Evolutionary conservation across 2,113 vertebrate species (phyloP), one percentile per base, ranked within the genome.

Genomic region (Psilopsiagon aurifrons): DNA sequence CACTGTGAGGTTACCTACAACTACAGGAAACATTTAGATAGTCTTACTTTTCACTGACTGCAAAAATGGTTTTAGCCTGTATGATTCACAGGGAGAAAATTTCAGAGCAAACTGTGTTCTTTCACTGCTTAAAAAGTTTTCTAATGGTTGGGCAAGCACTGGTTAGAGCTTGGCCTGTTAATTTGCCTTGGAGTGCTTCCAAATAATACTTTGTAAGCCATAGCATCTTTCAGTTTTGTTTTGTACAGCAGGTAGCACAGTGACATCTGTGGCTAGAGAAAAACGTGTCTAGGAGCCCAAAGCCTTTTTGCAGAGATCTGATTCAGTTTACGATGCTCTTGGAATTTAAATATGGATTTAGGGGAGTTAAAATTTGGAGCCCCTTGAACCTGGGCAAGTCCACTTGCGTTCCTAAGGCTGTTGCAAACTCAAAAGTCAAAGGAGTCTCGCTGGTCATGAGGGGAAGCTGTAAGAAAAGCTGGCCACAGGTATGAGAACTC

Each of bases 131-230:
- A 90, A 46, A 5, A 76, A 86, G 49, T 93, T 83, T 95, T 90
- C 64, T 81, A 90, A 83, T 28, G 29, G 68, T 52, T 86, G 73
- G 73, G 52, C 83, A 92, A 86, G 79, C 64, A 67, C 68, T 90
- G 60, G 71, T 96, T 93, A 92, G 93, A 91, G 79, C 31, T 54
- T 88, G 54, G 85, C 60, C 92, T 75, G 59, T 88, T 93, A 83
- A 83, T 90, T 70, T 90, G 90, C 83, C 79, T 90, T 94, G 92
- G 90, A 95, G 55, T 9, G 13, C 75, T 95, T 94, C 90, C 93
- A 95, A 85, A 83, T 43, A 80, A 78, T 86, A 75, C 67, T 83
- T 35, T 60, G 85, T 95, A 95, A 93, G 51, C 55, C 82, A 92
- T 46, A 81, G 79, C 51, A 70, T 60, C 83, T 44, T 86, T 80